Evolutionary conservation across 2,888 invertebrate species (phyloP), one percentile per base, ranked within the genome.

Genomic region (Chelonus formosanus): DNA sequence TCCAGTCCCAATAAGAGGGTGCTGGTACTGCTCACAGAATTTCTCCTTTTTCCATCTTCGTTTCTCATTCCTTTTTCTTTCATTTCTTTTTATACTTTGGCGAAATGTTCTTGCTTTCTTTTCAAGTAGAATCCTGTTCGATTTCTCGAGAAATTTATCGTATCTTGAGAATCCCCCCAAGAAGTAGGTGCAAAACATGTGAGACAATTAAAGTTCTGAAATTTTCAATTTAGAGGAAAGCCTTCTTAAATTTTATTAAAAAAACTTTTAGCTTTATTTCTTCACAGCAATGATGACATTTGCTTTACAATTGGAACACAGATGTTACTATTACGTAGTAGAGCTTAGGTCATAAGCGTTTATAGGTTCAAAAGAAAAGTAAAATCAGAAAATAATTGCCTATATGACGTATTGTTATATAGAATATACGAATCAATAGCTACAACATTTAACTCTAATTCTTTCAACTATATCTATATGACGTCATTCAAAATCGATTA

Each of bases 401-500:
- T 20, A 20, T 20, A 20, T 20, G 20, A 20, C 20, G 20, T 20
- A 20, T 2, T 20, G 20, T 2, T 20, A 1, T 20, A 20, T 20
- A 20, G 20, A 20, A 20, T 2, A 20, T 1, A 20, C 20, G 2
- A 2, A 20, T 20, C 20, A 20, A 48, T 48, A n/a, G 10, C 31
- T 20, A 48, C 31, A 10, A 20, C 10, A 5, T 5, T 48, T 48
- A 48, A 5, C 48, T 50, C 43, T 47, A 53, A 43, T 10, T 34
- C 10, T 3, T 31, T 61, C 32, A 7, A 59, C 74, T 77, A 73
- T 76, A 73, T 68, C 71, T 70, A 72, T 73, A 75, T 80, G 79
- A 80, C 81, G 80, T 81, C 77, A 68, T 68, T 69, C 71, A 74
- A 67, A 68, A 78, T 81, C 79, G 77, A 81, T 76, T 67, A 43